phyloP scores from a whole-genome alignment of 2,113 vertebrate genomes.

The Oplegnathus fasciatus region DNA sequence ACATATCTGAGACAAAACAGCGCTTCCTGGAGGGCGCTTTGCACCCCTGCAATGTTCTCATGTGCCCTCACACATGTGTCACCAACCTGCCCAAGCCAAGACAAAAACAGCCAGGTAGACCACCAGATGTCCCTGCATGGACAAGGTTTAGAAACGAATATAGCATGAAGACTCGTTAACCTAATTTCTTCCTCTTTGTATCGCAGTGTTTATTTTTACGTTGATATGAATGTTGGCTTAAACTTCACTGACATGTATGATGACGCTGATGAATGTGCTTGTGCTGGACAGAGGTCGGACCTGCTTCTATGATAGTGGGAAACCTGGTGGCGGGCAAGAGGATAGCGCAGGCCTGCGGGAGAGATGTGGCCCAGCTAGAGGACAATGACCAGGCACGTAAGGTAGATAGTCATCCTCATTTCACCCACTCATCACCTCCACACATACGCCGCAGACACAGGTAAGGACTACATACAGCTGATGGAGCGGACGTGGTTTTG shows the following conservation, averaged over 20 bases:
- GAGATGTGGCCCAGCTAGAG: slow-evolving; percentile 93
- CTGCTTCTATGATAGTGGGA: slow-evolving; percentile 97
- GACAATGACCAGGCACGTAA: slow-evolving; percentile 96
- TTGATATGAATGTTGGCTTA: neutral
- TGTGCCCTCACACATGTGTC: slow-evolving; percentile 97
- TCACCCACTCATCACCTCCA: slow-evolving; percentile 48
- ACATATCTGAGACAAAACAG: slow-evolving; percentile 96
- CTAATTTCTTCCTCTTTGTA: neutral
- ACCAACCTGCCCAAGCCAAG: slow-evolving; percentile 97
- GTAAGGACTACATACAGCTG: slow-evolving; percentile 41
- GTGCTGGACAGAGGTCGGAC: slow-evolving; percentile 90
- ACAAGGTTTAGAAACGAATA: neutral
- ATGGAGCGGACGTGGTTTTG: neutral
- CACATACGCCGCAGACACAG: slow-evolving; percentile 35
- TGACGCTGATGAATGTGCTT: slow-evolving; percentile 32
- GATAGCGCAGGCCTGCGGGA: slow-evolving; percentile 94
- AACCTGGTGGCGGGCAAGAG: slow-evolving; percentile 96
- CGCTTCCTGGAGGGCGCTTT: slow-evolving; percentile 94
- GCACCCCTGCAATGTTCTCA: slow-evolving; percentile 95
- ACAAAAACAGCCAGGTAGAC: slow-evolving; percentile 94
- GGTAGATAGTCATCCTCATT: slow-evolving; percentile 80
- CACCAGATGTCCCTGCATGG: neutral
- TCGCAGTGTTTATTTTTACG: neutral
- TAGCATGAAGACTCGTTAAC: neutral
- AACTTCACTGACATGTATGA: neutral